Conservation (phyloP, 2,113 vertebrate species). For the Dicrurus megarhynchus region DNA sequence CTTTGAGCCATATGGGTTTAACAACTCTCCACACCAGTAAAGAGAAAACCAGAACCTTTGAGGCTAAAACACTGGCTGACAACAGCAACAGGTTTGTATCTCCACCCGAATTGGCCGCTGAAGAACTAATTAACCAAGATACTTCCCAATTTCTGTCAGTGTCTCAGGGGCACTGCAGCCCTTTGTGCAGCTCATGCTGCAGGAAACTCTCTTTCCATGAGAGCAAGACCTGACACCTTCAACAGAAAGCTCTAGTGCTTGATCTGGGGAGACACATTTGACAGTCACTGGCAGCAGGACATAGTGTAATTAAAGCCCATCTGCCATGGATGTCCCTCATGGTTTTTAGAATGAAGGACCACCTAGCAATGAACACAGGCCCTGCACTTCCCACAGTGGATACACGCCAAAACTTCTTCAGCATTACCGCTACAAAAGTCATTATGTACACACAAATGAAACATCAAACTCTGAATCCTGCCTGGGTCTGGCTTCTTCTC, state of each 20-base stretch:
- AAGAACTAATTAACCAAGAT: neutral
- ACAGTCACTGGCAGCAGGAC: neutral
- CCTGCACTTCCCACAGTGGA: neutral
- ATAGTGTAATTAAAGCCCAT: neutral
- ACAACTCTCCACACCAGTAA: neutral
- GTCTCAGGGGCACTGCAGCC: neutral
- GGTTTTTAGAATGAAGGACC: neutral
- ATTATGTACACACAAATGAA: neutral
- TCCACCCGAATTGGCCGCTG: neutral
- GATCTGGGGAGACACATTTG: neutral
- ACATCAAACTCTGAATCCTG: neutral
- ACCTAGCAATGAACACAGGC: neutral
- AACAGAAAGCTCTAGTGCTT: neutral
- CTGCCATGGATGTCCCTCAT: neutral
- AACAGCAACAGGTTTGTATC: neutral
- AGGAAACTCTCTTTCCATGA: neutral
- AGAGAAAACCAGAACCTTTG: slow-evolving; percentile 31
- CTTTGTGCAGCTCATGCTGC: neutral
- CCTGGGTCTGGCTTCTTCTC: neutral
- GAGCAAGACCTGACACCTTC: neutral
- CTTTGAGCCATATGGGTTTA: neutral
- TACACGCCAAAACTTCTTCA: neutral
- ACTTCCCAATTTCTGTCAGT: neutral
- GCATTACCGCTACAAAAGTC: neutral
- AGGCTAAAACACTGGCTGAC: neutral